These are phyloP conservation scores for Pelecanoides urinatrix DNA, from an alignment of 2,113 vertebrate species.

Conservation along the genomic window DNA sequence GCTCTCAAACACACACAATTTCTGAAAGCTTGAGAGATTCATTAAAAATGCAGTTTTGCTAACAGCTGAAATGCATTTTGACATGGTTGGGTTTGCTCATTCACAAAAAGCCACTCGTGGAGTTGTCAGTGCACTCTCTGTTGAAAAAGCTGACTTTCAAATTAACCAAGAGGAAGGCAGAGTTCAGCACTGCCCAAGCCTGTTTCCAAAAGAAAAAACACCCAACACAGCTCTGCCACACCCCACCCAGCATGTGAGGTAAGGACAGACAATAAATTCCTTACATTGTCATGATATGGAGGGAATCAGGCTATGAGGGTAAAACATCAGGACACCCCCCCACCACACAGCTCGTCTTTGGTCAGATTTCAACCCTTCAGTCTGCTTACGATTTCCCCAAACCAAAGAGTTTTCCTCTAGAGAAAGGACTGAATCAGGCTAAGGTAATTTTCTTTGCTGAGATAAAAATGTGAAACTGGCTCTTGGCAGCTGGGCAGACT, in stretches of 20 bases:
- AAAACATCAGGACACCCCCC: not conserved
- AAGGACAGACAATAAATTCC: not conserved
- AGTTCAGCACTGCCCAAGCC: not conserved
- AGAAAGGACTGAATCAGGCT: not conserved
- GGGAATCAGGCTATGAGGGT: not conserved
- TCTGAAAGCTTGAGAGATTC: not conserved
- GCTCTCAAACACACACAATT: not conserved
- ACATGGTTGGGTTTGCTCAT: not conserved
- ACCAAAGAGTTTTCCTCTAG: not conserved
- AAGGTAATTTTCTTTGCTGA: not conserved
- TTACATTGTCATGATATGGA: not conserved
- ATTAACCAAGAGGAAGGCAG: not conserved
- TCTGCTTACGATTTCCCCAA: not conserved
- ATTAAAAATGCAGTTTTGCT: not conserved
- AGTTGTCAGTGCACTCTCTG: not conserved
- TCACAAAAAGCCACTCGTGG: not conserved
- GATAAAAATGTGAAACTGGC: not conserved
- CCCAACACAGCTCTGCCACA: not conserved
- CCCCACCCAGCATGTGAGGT: too few relatives aligned
- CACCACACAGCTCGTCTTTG: fast-evolving
- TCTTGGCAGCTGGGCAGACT: not conserved
- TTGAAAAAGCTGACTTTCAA: not conserved
- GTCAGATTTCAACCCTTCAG: not conserved
- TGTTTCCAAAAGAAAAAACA: not conserved
- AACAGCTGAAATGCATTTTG: not conserved